phyloP scores from a whole-genome alignment of 2,888 invertebrate genomes.

The Loripinus fragilis region DNA sequence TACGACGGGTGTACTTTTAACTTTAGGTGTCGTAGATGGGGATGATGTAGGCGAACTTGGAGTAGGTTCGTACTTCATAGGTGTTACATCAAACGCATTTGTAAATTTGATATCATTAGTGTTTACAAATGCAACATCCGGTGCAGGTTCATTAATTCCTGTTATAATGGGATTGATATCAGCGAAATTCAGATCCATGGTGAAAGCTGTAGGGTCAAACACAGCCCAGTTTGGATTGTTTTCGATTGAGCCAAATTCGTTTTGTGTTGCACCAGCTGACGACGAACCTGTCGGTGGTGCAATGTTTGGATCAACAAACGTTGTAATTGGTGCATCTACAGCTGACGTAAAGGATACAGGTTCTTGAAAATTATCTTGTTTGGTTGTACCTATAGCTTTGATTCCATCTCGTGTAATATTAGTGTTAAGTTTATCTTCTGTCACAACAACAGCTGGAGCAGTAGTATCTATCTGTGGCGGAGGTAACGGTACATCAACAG shows the following conservation, averaged over 20 bases:
- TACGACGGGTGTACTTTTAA: too few species aligned
- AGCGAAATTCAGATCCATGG: slow-evolving; percentile 44
- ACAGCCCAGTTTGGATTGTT: slow-evolving; percentile 58
- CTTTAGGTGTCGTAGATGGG: background rate
- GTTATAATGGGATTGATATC: slow-evolving; percentile 49
- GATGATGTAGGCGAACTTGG: background rate
- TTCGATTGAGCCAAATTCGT: slow-evolving; percentile 44
- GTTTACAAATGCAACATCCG: slow-evolving; percentile 41
- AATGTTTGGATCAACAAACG: background rate
- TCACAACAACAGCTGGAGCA: background rate
- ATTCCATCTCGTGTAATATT: background rate
- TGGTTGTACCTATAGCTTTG: too few species aligned
- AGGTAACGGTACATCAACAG: background rate
- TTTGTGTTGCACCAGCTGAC: background rate
- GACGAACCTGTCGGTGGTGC: background rate
- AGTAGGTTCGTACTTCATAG: background rate
- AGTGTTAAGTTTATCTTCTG: background rate
- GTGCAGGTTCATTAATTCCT: slow-evolving; percentile 38
- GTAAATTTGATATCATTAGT: slow-evolving; percentile 41
- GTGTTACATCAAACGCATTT: slow-evolving; percentile 20
- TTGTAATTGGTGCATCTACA: background rate
- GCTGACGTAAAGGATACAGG: background rate
- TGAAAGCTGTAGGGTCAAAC: slow-evolving; percentile 51
- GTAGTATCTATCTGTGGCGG: background rate
- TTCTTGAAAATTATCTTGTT: background rate